These are phyloP conservation scores for Pasiphila rectangulata DNA, from an alignment of 2,888 invertebrate species.

Conservation along the genomic window DNA sequence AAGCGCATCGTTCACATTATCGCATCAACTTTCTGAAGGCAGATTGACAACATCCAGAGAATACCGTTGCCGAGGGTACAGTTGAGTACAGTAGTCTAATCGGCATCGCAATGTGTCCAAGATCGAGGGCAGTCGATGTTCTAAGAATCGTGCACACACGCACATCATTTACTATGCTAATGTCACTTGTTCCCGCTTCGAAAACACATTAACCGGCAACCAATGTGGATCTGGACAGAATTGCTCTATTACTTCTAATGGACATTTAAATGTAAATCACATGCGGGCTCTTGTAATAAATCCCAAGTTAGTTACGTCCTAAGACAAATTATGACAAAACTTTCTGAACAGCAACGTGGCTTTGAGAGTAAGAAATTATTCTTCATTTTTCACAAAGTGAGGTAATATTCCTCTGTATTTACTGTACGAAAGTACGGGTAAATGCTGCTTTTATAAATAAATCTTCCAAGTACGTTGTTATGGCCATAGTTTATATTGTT, in stretches of 20 bases:
- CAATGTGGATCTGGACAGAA: constrained; percentile 46
- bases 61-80: neutral
- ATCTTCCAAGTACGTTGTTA: neutral
- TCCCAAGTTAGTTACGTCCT: constrained; percentile 18
- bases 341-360: constrained; percentile 7
- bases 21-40: too few species aligned
- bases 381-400: constrained; percentile 1
- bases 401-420: neutral
- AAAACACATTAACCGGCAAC: constrained; percentile 43
- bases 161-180: constrained; percentile 57
- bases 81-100: constrained; percentile 7
- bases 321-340: constrained; percentile 23
- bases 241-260: constrained; percentile 46
- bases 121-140: constrained; percentile 27
- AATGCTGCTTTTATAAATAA: neutral
- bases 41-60: neutral
- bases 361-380: constrained; percentile 1
- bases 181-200: constrained; percentile 49
- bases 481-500: constrained; percentile 1
- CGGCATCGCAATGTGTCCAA: constrained; percentile 21
- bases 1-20: too few species aligned
- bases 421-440: neutral
- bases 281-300: constrained; percentile 23
- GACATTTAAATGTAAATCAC: constrained; percentile 31
- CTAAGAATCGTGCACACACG: constrained; percentile 27